phyloP scores from a whole-genome alignment of 1,140 invertebrate species.

The Parasteatoda tepidariorum region DNA sequence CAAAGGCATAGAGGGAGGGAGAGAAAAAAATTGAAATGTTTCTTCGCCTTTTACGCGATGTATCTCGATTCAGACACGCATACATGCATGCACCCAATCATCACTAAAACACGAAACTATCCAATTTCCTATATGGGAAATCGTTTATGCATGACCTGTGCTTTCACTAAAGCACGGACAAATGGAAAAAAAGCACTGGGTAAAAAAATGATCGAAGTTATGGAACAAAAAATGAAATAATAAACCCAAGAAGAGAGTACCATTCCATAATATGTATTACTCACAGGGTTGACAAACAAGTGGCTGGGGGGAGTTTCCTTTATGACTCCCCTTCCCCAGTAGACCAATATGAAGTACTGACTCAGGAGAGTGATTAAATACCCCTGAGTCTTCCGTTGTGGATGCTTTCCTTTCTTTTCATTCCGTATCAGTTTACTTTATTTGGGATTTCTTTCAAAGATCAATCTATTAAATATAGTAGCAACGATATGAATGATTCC shows the following conservation, averaged over 20 bases:
- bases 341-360: conserved; percentile 19
- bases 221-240: conserved; percentile 28
- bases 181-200: neutral
- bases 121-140: conserved; percentile 58
- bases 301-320: neutral
- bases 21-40: no score
- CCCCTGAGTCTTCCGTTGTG: conserved; percentile 8
- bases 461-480: no score
- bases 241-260: neutral
- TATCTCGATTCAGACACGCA: conserved; percentile 13
- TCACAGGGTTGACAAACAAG: conserved; percentile 55
- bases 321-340: neutral
- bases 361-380: conserved; percentile 51
- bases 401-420: conserved; percentile 25
- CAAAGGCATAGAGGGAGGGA: no score
- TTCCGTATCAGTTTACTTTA: neutral
- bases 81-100: conserved; percentile 49
- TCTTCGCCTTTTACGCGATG: no score
- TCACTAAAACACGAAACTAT: conserved; percentile 57
- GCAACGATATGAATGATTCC: no score
- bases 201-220: conserved; percentile 34
- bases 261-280: conserved; percentile 54
- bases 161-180: conserved; percentile 8
- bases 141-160: conserved; percentile 54
- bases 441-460: neutral